A percentile compares a stretch with the other conserved stretches of the same genome.
Evolutionary conservation across 2,797 vertebrate species (phyloP).

Genomic region (Pseudochaenichthys georgianus): DNA sequence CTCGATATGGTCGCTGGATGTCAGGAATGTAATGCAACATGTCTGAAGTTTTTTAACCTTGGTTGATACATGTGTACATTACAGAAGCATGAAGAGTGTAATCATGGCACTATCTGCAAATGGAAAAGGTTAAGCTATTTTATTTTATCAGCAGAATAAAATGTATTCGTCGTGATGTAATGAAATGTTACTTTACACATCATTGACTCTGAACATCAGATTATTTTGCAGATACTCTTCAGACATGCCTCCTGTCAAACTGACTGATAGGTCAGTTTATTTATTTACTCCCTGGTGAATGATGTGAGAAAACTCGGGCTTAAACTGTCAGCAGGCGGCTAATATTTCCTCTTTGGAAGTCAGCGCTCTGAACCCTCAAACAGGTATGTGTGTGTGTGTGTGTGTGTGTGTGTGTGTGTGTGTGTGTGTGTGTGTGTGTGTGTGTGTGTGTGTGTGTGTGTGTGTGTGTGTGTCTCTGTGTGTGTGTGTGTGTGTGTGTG

Average conservation of each 20-base stretch:
- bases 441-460: no score
- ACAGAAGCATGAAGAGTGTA: slow-evolving; percentile 19
- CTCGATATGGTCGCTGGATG: slow-evolving; percentile 25
- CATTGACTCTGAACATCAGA: slow-evolving; percentile 15
- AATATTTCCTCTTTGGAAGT: slow-evolving; percentile 67
- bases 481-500: no score
- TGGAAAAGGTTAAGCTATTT: not conserved
- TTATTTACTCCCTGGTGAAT: slow-evolving; percentile 70
- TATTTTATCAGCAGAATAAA: not conserved
- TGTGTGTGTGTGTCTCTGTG: no score
- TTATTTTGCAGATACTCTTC: slow-evolving; percentile 49
- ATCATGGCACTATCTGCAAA: not conserved
- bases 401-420: slow-evolving; percentile 18
- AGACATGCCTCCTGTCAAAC: slow-evolving; percentile 49
- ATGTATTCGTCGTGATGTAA: not conserved
- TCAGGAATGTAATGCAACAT: slow-evolving; percentile 34
- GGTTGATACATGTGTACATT: slow-evolving; percentile 35
- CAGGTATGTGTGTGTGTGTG: slow-evolving; percentile 32
- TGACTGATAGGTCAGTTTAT: slow-evolving; percentile 67
- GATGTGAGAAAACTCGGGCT: slow-evolving; percentile 71
- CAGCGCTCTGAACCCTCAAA: slow-evolving; percentile 37
- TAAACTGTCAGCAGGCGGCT: slow-evolving; percentile 70
- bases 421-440: not conserved
- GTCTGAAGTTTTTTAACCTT: slow-evolving; percentile 7
- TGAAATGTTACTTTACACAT: not conserved